phyloP scores from a whole-genome alignment of 2,113 vertebrate genomes.

The Lasiurus borealis region DNA sequence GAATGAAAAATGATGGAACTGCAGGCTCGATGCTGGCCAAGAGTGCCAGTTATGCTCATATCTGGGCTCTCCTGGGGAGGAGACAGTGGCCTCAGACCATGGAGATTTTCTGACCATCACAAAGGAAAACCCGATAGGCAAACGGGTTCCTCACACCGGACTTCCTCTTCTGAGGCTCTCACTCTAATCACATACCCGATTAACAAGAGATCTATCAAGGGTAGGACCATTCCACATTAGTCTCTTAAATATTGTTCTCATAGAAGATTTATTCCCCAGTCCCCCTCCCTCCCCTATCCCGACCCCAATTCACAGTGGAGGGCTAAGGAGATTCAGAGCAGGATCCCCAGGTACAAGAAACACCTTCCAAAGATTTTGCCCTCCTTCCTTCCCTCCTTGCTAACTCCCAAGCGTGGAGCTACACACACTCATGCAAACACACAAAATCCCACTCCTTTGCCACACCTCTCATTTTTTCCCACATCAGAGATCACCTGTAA shows the following conservation, averaged over 20 bases:
- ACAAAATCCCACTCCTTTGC: conserved; percentile 48
- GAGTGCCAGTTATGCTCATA: background rate
- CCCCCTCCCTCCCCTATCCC: conserved; percentile 53
- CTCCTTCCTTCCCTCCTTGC: conserved; percentile 55
- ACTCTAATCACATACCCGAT: background rate
- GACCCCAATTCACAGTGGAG: conserved; percentile 81
- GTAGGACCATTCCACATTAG: background rate
- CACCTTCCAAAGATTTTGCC: conserved; percentile 50
- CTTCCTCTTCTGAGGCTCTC: background rate
- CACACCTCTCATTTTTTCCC: background rate
- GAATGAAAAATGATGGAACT: background rate
- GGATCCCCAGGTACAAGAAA: conserved; percentile 60
- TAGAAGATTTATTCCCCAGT: conserved; percentile 81
- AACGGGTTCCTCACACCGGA: background rate
- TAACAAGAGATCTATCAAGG: background rate
- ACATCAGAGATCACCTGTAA: conserved; percentile 51
- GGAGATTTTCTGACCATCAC: background rate
- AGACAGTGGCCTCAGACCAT: background rate
- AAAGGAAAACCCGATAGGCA: background rate
- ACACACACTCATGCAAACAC: conserved; percentile 63
- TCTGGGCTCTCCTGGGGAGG: background rate
- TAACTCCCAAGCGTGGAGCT: conserved; percentile 65
- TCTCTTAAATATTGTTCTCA: conserved; percentile 68
- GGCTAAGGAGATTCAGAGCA: conserved; percentile 72
- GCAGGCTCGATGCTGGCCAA: background rate